Base-by-base conservation (phyloP, 2,888 invertebrate species). In the Trichacis sp. region DNA sequence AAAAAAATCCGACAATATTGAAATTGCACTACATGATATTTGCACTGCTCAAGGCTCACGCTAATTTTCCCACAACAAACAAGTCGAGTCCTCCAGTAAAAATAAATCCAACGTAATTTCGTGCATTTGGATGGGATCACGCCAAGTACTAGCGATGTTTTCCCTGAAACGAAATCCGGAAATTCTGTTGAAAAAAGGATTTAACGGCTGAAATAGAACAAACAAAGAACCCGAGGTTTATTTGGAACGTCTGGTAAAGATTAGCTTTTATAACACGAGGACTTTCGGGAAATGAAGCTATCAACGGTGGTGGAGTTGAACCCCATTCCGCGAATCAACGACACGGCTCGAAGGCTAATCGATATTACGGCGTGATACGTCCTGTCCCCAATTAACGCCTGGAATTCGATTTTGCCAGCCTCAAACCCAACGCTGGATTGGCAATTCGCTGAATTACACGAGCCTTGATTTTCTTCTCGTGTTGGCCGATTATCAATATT, bases 401-500 rank as follows among this genome's bases (percentile, higher is more conserved):
- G 59, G 59, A 64, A 64, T 64, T 64, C 55, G 55, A 59, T 64
- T 64, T 51, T 38, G 40, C 59, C 47, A 50, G 59, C 64, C 55
- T 64, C 64, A 64, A 59, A 59, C 54, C 51, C 50, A 29, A 30
- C 43, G 9, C 12, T 46, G 48, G 47, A 48, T 64, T 49, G 52
- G 15, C 42, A 45, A 64, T 59, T 59, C 54, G 54, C 24, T 47
- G 47, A 33, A 55, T 58, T 49, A 40, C 48, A 51, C 43, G 33
- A 49, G 33, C 49, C 53, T 11, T 59, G 47, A 59, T 59, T 64
- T 48, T 36, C 55, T 17, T 46, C 48, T 49, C 49, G 53, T 33
- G 66, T 65, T 51, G 57, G 67, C 74, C 74, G 77, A 81, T 80
- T 82, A 82, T 81, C 83, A 82, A 82, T 82, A 82, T 82, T 82